Base-by-base conservation (phyloP, 1,140 invertebrate genomes). In the Drosophila guanche region DNA sequence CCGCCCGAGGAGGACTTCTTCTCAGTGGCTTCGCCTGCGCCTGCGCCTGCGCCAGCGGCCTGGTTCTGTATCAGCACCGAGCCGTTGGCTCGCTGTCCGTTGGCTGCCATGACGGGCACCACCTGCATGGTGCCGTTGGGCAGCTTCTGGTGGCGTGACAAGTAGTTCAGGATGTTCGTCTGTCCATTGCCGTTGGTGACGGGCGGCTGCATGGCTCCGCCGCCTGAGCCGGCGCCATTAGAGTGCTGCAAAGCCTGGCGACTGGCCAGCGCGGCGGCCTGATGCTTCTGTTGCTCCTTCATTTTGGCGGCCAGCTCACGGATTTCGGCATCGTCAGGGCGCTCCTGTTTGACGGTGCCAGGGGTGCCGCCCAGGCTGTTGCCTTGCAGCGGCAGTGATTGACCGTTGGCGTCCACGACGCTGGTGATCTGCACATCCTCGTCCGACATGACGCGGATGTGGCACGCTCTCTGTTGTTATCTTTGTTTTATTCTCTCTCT, bases 321-420 rank as follows among this genome's bases (percentile, higher is more conserved):
- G 90, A 97, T 97, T 92, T 97, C 96, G 56, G 95, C 95, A 91
- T 97, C 96, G 93, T 97, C 96, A 70, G 94, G 94, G 84, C 94
- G 93, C 93, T 97, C 96, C 84, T 95, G 94, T 92, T 97, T 97
- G n/a, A 97, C 94, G 14, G 67, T 0, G 61, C 74, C 48, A 72
- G 27, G 10, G 57, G 43, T 10, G 3, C 83, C 79, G 23, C 90
- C 90, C 23, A 91, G 42, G 6, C 86, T 81, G 50, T 55, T 89
- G 51, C 90, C 90, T 37, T 89, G 79, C 37, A 90, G 63, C 23
- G 90, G 90, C 65, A 91, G 51, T 37, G 55, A 47, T 41, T 90
- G 90, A 7, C 90, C 90, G 59, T 91, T 90, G 42, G 83, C 76
- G 53, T 90, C 90, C 27, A 89, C 58, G 51, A 91, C 90, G 69